Evolutionary conservation across 2,888 invertebrate species (phyloP).

Genomic region (Andricus quercusramuli): DNA sequence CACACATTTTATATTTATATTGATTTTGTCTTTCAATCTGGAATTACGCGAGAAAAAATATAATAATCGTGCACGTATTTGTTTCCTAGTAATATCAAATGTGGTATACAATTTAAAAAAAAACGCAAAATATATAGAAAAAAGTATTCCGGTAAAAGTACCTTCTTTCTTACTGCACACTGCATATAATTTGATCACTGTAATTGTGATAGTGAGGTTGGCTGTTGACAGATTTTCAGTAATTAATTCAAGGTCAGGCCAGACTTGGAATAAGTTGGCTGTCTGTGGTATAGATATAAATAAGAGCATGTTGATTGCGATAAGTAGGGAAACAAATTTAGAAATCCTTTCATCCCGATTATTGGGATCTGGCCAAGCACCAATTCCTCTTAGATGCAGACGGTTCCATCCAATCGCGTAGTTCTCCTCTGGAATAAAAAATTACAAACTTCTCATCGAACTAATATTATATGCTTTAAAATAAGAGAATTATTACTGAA

Average conservation of each 20-base stretch:
- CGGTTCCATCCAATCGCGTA: conserved; percentile 60
- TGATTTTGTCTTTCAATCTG: too few relatives aligned
- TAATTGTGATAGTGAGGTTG: conserved; percentile 44
- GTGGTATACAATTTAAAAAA: too few relatives aligned
- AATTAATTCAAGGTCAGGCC: conserved; percentile 52
- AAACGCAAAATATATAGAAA: too few relatives aligned
- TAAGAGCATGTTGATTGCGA: conserved; percentile 42
- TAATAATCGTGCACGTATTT: too few relatives aligned
- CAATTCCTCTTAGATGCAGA: conserved; percentile 55
- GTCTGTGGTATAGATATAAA: conserved; percentile 52
- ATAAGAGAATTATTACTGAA: background rate
- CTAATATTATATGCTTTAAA: background rate
- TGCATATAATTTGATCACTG: conserved; percentile 45
- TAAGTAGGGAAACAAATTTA: conserved; percentile 17
- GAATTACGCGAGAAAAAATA: too few relatives aligned
- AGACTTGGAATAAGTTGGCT: conserved; percentile 29
- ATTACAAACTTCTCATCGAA: background rate
- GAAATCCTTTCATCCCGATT: conserved; percentile 5
- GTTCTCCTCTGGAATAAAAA: conserved; percentile 9
- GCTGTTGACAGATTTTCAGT: conserved; percentile 45
- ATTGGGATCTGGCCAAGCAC: conserved; percentile 60
- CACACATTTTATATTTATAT: too few relatives aligned
- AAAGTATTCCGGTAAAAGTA: background rate
- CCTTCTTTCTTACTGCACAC: conserved; percentile 49
- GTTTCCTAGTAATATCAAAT: too few relatives aligned